These are phyloP conservation scores for Bergia puertoricense DNA, from an alignment of 92 coral and sea anemone species.

Conservation along the genomic window DNA sequence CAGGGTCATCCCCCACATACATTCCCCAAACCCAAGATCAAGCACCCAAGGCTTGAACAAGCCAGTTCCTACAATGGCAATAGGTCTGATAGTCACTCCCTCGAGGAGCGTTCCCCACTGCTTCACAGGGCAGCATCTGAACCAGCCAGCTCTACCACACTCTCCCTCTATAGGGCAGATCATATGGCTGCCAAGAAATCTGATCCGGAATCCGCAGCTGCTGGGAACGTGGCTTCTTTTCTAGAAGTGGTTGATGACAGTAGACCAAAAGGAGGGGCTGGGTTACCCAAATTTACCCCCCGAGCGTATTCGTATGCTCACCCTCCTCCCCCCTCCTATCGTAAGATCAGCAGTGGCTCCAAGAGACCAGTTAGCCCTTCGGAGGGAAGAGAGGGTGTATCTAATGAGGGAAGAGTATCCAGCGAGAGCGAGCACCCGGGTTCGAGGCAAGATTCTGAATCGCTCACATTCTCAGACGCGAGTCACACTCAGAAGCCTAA, in stretches of 20 bases:
- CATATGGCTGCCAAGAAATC: conserved; percentile 48
- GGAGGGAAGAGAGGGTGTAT: conserved; percentile 58
- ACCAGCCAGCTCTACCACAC: conserved; percentile 58
- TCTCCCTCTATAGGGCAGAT: conserved; percentile 56
- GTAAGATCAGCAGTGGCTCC: conserved; percentile 62
- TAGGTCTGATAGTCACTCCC: conserved; percentile 57
- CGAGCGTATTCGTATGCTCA: conserved; percentile 96
- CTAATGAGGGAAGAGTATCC: conserved; percentile 42
- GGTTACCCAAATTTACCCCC: conserved; percentile 54
- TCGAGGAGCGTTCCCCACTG: conserved; percentile 62
- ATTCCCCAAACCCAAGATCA: conserved; percentile 40
- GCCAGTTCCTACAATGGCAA: conserved; percentile 63
- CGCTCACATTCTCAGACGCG: neutral
- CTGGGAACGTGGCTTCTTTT: conserved; percentile 50
- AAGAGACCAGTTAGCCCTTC: conserved; percentile 62
- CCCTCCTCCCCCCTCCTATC: conserved; percentile 98
- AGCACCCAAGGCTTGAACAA: conserved; percentile 71
- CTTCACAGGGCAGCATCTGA: conserved; percentile 3
- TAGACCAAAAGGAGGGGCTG: conserved; percentile 63
- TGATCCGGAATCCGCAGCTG: conserved; percentile 46
- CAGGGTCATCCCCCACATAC: conserved; percentile 28
- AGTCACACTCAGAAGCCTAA: conserved; percentile 54
- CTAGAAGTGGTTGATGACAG: conserved; percentile 56
- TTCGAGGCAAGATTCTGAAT: conserved; percentile 43
- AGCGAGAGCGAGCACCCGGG: conserved; percentile 49